Percentiles rank a stretch among this genome's conserved stretches.
Conservation (phyloP, 2,797 vertebrate species). For the Onychomys arenicola region DNA sequence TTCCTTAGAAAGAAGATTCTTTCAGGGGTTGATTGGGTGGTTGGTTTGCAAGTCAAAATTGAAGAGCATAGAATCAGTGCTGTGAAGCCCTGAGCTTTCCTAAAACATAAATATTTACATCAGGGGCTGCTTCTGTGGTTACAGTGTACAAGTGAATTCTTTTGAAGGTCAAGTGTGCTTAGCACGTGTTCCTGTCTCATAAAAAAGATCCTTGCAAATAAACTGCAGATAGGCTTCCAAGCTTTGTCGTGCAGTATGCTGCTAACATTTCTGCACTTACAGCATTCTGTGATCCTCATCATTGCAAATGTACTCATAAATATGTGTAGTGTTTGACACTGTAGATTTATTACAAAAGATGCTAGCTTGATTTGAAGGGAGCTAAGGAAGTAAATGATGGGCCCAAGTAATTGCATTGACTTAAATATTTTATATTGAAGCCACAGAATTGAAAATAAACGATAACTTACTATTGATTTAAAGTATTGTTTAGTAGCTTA, state of each 20-base stretch:
- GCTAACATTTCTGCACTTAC: slow-evolving; percentile 65
- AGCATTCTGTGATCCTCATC: slow-evolving; percentile 66
- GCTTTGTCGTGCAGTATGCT: slow-evolving; percentile 70
- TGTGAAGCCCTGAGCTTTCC: slow-evolving; percentile 12
- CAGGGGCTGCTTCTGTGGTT: not conserved
- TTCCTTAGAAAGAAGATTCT: slow-evolving; percentile 47
- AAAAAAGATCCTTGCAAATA: slow-evolving; percentile 32
- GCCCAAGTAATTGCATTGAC: slow-evolving; percentile 25
- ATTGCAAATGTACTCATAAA: not conserved
- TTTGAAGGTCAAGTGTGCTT: slow-evolving; percentile 24
- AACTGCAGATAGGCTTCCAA: slow-evolving; percentile 63
- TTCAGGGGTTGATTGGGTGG: not conserved
- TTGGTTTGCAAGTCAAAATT: slow-evolving; percentile 25
- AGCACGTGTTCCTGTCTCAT: not conserved
- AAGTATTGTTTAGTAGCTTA: slow-evolving; percentile 51
- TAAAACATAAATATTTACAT: not conserved
- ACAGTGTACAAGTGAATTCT: slow-evolving; percentile 6
- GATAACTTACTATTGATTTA: slow-evolving; percentile 41
- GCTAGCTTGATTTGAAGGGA: slow-evolving; percentile 27
- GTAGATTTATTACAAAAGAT: slow-evolving; percentile 37
- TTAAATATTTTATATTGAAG: slow-evolving; percentile 52
- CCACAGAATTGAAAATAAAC: slow-evolving; percentile 14
- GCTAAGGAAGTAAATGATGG: slow-evolving; percentile 10
- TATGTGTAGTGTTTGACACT: slow-evolving; percentile 25
- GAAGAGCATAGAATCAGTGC: not conserved